A percentile compares a stretch with the other conserved stretches of the same genome.
Conservation (phyloP, 2,888 invertebrate genomes). For the Agonopterix arenella region DNA sequence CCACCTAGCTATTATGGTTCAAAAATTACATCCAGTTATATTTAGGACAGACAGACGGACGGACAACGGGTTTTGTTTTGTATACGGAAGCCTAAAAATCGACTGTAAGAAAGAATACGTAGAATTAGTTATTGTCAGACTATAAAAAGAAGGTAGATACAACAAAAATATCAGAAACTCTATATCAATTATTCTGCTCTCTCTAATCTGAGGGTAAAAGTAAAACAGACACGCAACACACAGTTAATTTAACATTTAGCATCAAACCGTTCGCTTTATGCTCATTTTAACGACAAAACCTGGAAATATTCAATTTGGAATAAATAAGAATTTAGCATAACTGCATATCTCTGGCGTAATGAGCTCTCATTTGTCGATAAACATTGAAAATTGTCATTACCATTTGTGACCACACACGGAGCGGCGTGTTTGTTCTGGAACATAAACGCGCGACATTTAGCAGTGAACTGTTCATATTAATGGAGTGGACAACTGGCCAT, state of each 20-base stretch:
- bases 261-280: background rate
- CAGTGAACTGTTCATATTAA: slow-evolving; percentile 27
- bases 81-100: no score
- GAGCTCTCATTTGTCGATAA: slow-evolving; percentile 47
- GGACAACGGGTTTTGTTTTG: no score
- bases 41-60: no score
- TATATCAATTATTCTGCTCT: no score
- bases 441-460: slow-evolving; percentile 40
- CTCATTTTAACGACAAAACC: slow-evolving; percentile 8
- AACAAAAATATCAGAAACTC: no score
- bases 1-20: no score
- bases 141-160: no score
- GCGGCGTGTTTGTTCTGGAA: slow-evolving; percentile 36
- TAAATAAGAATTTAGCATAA: slow-evolving; percentile 39
- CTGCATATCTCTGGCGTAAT: slow-evolving; percentile 24
- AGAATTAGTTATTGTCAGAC: no score
- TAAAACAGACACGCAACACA: no score
- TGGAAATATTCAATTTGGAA: slow-evolving; percentile 32
- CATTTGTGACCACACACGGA: slow-evolving; percentile 56
- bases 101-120: no score
- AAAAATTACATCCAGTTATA: no score
- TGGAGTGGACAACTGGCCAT: slow-evolving; percentile 26
- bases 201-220: no score
- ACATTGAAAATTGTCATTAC: slow-evolving; percentile 41
- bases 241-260: background rate